Percentiles rank a stretch among this genome's conserved stretches.
These are phyloP conservation scores for Brachionus plicatilis DNA, from an alignment of 1,140 invertebrate species.

Conservation along the genomic window DNA sequence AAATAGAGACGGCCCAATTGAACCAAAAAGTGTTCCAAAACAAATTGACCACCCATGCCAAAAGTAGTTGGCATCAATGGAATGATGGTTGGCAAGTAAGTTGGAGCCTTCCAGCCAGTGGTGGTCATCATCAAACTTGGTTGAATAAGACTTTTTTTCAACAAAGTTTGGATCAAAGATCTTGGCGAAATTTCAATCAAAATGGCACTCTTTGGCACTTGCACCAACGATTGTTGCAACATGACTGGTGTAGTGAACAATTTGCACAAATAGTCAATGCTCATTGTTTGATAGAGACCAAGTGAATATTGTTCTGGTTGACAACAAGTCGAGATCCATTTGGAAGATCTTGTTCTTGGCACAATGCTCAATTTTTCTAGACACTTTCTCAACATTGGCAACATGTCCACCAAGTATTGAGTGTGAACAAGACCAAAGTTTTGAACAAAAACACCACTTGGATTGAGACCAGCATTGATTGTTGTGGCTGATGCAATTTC, in stretches of 20 bases:
- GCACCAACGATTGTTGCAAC: constrained; percentile 73
- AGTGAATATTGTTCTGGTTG: constrained; percentile 73
- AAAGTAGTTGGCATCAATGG: constrained; percentile 13
- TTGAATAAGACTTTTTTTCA: constrained; percentile 64
- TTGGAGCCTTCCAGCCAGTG: not conserved
- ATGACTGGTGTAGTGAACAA: constrained; percentile 77
- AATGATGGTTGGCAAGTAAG: not conserved
- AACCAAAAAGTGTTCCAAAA: constrained; percentile 12
- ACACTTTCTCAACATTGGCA: constrained; percentile 11
- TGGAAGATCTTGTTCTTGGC: constrained; percentile 65
- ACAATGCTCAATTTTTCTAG: constrained; percentile 4
- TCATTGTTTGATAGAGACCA: constrained; percentile 71
- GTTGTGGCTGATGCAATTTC: not conserved
- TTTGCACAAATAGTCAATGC: constrained; percentile 88
- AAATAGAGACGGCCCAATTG: constrained; percentile 4
- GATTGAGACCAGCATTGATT: not conserved
- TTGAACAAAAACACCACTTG: constrained; percentile 68
- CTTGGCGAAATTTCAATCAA: constrained; percentile 88
- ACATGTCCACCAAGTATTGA: constrained; percentile 48
- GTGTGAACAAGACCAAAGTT: constrained; percentile 86
- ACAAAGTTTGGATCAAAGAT: constrained; percentile 76
- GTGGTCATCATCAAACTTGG: not conserved
- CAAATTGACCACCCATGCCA: not conserved
- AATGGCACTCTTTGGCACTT: constrained; percentile 79
- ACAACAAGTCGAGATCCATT: constrained; percentile 89